These are phyloP conservation scores for Entelurus aequoreus DNA, from an alignment of 2,113 vertebrate species.

Conservation along the genomic window DNA sequence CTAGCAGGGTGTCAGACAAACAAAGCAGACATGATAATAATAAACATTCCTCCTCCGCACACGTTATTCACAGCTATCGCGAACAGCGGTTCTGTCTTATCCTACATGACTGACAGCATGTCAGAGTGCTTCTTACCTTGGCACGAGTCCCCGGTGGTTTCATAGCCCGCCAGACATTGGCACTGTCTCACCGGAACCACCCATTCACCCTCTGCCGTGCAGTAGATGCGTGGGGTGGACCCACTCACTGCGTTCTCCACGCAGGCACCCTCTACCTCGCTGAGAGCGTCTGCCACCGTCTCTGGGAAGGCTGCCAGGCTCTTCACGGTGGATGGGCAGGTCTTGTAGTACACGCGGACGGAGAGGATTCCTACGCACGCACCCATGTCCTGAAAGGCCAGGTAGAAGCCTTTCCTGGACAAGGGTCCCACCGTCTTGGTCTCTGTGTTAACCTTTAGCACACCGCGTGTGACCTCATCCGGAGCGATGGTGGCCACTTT, in stretches of 20 bases:
- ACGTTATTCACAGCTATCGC: conserved; percentile 29
- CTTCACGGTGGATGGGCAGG: conserved; percentile 76
- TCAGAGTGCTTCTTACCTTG: conserved; percentile 74
- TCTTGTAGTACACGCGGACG: conserved; percentile 88
- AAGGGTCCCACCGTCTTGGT: conserved; percentile 78
- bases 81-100: conserved; percentile 20
- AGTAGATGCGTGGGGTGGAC: conserved; percentile 82
- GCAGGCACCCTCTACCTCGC: conserved; percentile 80
- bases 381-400: conserved; percentile 94
- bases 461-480: conserved; percentile 82
- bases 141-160: conserved; percentile 77
- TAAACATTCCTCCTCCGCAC: conserved; percentile 42
- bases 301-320: conserved; percentile 84
- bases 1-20: conserved; percentile 10
- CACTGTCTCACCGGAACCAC: conserved; percentile 90
- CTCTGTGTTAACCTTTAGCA: conserved; percentile 85
- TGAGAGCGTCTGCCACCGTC: conserved; percentile 79
- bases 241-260: conserved; percentile 77
- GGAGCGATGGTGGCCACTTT: conserved; percentile 96
- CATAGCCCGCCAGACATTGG: conserved; percentile 80
- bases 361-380: conserved; percentile 89
- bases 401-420: conserved; percentile 84
- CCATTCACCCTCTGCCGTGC: conserved; percentile 88
- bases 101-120: conserved; percentile 13
- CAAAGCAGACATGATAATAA: conserved; percentile 20